These are phyloP conservation scores for Hipparchia semele DNA, from an alignment of 2,888 invertebrate genomes.

Conservation along the genomic window DNA sequence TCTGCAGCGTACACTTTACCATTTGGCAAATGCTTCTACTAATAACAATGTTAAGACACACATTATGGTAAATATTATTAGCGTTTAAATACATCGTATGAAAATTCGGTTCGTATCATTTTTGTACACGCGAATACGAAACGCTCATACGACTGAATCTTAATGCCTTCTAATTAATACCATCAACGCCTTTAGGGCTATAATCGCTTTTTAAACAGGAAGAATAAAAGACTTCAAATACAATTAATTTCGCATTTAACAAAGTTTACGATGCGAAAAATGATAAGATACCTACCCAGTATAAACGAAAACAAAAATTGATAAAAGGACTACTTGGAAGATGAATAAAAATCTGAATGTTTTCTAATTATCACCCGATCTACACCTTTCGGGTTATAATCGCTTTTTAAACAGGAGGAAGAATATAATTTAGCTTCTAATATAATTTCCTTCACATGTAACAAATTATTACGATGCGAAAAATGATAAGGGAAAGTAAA, in stretches of 20 bases:
- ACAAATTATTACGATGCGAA: background rate
- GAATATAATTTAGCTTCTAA: background rate
- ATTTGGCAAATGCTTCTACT: conserved; percentile 55
- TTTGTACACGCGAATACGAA: conserved; percentile 6
- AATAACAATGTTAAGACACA: conserved; percentile 39
- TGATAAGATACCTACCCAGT: background rate
- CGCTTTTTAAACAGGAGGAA: background rate
- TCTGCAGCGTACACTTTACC: conserved; percentile 54
- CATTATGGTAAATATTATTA: conserved; percentile 28
- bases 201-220: conserved; percentile 5
- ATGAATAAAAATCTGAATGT: conserved; percentile 2
- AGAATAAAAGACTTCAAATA: background rate
- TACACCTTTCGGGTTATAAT: conserved; percentile 7
- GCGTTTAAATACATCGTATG: conserved; percentile 13
- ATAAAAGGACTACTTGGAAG: too few relatives aligned
- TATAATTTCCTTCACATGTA: background rate
- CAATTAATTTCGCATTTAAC: background rate
- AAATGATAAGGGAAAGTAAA: background rate
- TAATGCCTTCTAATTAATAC: conserved; percentile 13
- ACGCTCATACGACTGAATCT: conserved; percentile 11
- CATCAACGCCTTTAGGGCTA: conserved; percentile 8
- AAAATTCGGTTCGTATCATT: conserved; percentile 6
- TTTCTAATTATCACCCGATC: conserved; percentile 13
- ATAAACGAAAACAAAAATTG: background rate
- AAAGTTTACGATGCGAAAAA: background rate